Conservation (phyloP, 53 echinoderm and acorn worm genomes). For the Mesocentrotus franciscanus region DNA sequence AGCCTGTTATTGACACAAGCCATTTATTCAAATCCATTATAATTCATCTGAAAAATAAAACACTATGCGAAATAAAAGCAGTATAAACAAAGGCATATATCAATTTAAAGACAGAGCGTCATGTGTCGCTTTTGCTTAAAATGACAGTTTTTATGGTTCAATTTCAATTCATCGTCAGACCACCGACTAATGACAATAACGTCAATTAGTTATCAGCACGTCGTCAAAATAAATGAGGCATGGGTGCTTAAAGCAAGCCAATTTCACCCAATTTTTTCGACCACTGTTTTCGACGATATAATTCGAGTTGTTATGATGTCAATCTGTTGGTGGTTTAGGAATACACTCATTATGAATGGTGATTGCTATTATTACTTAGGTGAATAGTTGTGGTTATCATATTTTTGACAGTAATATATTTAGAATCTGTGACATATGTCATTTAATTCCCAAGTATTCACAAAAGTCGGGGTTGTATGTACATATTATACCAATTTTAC, state of each 20-base stretch:
- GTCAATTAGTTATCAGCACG: neutral
- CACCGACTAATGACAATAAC: neutral
- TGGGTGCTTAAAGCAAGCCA: neutral
- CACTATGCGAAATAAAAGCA: neutral
- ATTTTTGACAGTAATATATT: neutral
- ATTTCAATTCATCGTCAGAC: neutral
- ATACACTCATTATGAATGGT: neutral
- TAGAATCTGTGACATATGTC: neutral
- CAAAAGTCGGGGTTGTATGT: neutral
- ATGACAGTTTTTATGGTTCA: neutral
- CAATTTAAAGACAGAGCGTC: neutral
- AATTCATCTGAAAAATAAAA: neutral
- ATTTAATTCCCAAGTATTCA: neutral
- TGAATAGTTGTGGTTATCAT: neutral
- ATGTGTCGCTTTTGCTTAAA: neutral
- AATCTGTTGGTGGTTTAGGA: neutral
- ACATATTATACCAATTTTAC: neutral
- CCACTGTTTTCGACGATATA: neutral
- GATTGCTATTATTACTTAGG: neutral
- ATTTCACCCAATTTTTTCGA: neutral
- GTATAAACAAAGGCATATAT: neutral
- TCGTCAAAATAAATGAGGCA: slow-evolving; percentile 3
- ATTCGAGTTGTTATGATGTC: neutral
- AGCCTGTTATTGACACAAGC: neutral
- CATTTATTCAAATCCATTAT: neutral